These are phyloP conservation scores for Heptranchias perlo DNA, from an alignment of 2,113 vertebrate species.

Conservation along the genomic window DNA sequence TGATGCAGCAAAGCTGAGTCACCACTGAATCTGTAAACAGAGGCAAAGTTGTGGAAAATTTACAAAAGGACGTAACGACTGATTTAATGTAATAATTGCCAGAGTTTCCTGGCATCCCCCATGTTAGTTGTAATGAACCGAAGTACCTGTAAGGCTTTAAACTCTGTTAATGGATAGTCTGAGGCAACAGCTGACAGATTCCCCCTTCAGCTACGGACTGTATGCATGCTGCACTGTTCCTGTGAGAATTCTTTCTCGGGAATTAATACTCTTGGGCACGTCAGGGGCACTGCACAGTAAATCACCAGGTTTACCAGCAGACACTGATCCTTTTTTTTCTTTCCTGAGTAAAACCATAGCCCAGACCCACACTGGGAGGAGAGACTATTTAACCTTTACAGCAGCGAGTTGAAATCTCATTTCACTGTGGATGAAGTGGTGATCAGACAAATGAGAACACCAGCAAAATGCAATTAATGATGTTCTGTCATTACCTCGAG, in stretches of 20 bases:
- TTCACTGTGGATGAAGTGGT: constrained; percentile 20
- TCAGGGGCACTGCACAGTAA: constrained; percentile 16
- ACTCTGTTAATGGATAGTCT: constrained; percentile 31
- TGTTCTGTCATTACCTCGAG: neutral
- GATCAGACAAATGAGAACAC: neutral
- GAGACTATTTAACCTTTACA: constrained; percentile 4
- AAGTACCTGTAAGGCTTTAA: constrained; percentile 34
- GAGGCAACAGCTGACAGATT: constrained; percentile 34
- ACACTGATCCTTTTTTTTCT: neutral
- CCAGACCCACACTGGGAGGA: neutral
- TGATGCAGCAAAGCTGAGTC: constrained; percentile 16
- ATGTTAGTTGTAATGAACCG: constrained; percentile 37
- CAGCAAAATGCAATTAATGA: constrained; percentile 7
- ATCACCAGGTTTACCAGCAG: constrained; percentile 7
- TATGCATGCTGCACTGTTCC: constrained; percentile 5
- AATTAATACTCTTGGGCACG: constrained; percentile 15
- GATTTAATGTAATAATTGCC: constrained; percentile 37
- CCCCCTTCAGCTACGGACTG: constrained; percentile 22
- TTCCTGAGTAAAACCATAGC: neutral
- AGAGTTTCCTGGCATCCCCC: constrained; percentile 30
- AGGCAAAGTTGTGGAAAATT: constrained; percentile 26
- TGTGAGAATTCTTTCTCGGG: constrained; percentile 16
- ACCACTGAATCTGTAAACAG: constrained; percentile 32
- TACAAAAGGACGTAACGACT: constrained; percentile 33
- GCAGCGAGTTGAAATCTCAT: neutral